These are phyloP conservation scores for Stenchaetothrips biformis DNA, from an alignment of 2,888 invertebrate species.

Conservation along the genomic window DNA sequence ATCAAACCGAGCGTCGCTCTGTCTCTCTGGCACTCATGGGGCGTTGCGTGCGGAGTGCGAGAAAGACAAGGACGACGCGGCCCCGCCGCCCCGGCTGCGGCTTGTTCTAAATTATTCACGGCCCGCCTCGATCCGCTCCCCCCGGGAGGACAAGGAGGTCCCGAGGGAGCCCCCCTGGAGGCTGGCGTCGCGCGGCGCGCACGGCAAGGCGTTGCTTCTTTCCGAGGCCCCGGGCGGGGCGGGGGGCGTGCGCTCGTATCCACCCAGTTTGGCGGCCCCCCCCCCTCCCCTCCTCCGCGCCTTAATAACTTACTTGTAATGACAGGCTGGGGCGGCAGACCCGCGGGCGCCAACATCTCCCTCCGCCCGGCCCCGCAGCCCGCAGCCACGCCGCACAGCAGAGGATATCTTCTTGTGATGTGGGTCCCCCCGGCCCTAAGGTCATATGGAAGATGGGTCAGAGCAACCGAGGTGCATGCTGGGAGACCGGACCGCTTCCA, in stretches of 20 bases:
- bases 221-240: not conserved
- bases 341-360: not conserved
- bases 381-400: not conserved
- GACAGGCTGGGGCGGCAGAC: not conserved
- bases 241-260: not conserved
- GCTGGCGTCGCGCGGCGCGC: not conserved
- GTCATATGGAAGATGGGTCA: too few relatives aligned
- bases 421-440: too few relatives aligned
- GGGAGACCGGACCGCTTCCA: not conserved
- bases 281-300: not conserved
- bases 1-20: too few relatives aligned
- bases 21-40: too few relatives aligned
- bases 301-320: conserved; percentile 25
- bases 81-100: not conserved
- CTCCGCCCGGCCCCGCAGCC: not conserved
- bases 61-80: too few relatives aligned
- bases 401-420: conserved; percentile 19
- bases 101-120: not conserved
- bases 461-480: too few relatives aligned
- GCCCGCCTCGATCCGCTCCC: not conserved
- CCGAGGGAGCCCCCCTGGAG: not conserved
- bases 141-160: not conserved
- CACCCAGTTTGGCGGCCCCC: not conserved
- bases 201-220: not conserved
- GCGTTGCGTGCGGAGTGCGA: too few relatives aligned